These are phyloP conservation scores for Barbus barbus DNA, from an alignment of 2,113 vertebrate genomes.

Conservation along the genomic window DNA sequence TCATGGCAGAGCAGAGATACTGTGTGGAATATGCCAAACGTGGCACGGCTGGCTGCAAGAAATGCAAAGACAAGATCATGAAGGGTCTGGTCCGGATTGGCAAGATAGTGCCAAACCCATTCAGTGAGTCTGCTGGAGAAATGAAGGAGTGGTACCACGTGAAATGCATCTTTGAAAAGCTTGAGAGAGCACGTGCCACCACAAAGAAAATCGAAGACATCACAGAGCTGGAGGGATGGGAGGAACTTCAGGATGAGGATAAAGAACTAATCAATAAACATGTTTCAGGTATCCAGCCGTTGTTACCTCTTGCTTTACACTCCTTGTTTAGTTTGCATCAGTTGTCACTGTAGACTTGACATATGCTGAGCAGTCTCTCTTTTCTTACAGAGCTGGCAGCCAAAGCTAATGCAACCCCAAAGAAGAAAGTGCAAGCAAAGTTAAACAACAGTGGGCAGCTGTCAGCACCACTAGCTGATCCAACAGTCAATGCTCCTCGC, in stretches of 20 bases:
- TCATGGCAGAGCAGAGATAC: conserved; percentile 92
- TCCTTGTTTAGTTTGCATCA: not conserved
- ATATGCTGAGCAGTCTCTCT: not conserved
- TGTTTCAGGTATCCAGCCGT: conserved; percentile 78
- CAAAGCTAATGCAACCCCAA: conserved; percentile 82
- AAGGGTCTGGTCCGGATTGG: conserved; percentile 93
- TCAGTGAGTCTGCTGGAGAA: conserved; percentile 93
- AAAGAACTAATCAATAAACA: conserved; percentile 87
- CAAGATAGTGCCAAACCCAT: conserved; percentile 95
- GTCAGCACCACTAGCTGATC: conserved; percentile 69
- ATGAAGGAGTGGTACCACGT: conserved; percentile 99
- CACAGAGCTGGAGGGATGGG: conserved; percentile 95
- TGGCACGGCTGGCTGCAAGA: conserved; percentile 94
- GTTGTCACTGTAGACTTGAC: not conserved
- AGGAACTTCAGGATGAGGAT: conserved; percentile 89
- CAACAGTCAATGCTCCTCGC: conserved; percentile 80
- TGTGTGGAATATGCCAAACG: conserved; percentile 96
- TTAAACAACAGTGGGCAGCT: conserved; percentile 78
- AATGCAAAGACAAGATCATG: conserved; percentile 96
- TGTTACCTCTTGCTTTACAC: not conserved
- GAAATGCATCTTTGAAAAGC: conserved; percentile 97
- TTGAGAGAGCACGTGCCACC: conserved; percentile 89
- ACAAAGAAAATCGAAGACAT: conserved; percentile 97
- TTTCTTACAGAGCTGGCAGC: conserved; percentile 80
- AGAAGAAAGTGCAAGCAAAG: conserved; percentile 91